A percentile compares a stretch with the other conserved stretches of the same genome.
Evolutionary conservation across 2,797 vertebrate genomes (phyloP).

Genomic region (Gallirallus australis): DNA sequence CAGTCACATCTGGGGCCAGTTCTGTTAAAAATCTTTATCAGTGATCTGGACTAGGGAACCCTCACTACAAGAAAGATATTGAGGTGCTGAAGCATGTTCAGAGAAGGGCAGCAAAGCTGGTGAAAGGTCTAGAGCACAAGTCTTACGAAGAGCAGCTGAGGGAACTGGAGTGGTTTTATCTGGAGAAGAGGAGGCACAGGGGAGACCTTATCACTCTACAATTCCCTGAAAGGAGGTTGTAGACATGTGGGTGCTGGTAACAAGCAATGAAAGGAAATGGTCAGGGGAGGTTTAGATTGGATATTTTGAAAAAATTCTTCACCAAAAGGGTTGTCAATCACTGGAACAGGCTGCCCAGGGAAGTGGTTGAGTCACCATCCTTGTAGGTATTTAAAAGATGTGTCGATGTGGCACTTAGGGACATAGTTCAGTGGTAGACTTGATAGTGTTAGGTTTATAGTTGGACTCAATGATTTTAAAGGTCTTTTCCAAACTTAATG

Average conservation of each 20-base stretch:
- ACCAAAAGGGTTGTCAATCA: background rate
- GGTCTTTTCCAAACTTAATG: no score
- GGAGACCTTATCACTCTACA: no score
- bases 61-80: no score
- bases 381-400: background rate
- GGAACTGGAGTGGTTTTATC: no score
- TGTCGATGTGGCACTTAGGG: rapidly evolving
- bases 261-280: rapidly evolving
- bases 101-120: no score
- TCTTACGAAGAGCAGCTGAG: no score
- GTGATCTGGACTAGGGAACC: background rate
- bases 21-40: background rate
- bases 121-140: no score
- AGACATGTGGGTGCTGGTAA: background rate
- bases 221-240: no score
- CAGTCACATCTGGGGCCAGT: background rate
- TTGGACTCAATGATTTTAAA: no score
- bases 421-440: background rate
- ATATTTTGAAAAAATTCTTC: background rate
- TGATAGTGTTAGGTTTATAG: background rate
- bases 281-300: background rate
- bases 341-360: background rate
- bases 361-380: background rate
- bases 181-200: no score
- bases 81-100: no score